phyloP scores from a whole-genome alignment of 1,140 invertebrate genomes.

The Drosophila murphyi region DNA sequence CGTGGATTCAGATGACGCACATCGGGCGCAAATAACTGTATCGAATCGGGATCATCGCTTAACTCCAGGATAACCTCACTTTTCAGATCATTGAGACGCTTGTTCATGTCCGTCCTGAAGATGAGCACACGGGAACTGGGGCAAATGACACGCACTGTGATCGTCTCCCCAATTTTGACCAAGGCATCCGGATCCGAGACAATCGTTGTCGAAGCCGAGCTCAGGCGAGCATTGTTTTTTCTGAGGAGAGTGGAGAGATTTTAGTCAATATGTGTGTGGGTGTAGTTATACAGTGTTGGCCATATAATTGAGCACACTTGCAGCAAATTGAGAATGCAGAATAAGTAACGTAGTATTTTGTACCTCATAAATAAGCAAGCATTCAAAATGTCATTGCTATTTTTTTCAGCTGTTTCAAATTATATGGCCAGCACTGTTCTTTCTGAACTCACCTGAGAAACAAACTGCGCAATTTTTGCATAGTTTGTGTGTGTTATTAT shows the following conservation, averaged over 20 bases:
- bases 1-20: conserved; percentile 69
- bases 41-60: conserved; percentile 73
- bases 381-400: too few species aligned
- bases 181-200: conserved; percentile 21
- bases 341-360: too few species aligned
- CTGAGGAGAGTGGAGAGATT: conserved; percentile 16
- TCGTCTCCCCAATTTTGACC: conserved; percentile 39
- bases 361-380: too few species aligned
- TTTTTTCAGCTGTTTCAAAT: background rate
- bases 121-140: conserved; percentile 75
- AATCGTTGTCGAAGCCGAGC: conserved; percentile 14
- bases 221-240: conserved; percentile 49
- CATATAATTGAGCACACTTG: too few species aligned
- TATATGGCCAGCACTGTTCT: background rate
- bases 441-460: conserved; percentile 63
- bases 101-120: conserved; percentile 71
- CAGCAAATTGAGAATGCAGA: too few species aligned
- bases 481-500: conserved; percentile 51
- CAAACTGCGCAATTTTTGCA: conserved; percentile 83
- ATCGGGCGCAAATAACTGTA: conserved; percentile 76
- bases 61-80: conserved; percentile 78
- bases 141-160: conserved; percentile 75
- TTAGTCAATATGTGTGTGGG: too few species aligned
- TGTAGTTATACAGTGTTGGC: too few species aligned
- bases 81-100: conserved; percentile 73